A percentile compares a stretch with the other conserved stretches of the same genome.
These are phyloP conservation scores for Xiphydria camelus DNA, from an alignment of 2,888 invertebrate genomes.

Conservation along the genomic window DNA sequence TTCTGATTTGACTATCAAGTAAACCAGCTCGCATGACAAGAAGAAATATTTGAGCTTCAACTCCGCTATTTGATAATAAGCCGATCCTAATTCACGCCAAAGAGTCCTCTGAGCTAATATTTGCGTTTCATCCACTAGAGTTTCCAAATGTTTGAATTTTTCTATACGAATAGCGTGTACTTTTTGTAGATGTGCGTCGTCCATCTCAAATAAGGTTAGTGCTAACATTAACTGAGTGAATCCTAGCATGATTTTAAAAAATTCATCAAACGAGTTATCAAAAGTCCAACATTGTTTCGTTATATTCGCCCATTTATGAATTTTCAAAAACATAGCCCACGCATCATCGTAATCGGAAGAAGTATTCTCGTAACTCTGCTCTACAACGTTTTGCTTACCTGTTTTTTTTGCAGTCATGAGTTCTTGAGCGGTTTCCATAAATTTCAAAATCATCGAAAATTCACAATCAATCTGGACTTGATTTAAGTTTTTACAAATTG, in stretches of 20 bases:
- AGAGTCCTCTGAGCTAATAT: background rate
- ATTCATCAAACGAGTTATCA: too few species aligned
- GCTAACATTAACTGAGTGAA: background rate
- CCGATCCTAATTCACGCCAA: conserved; percentile 1
- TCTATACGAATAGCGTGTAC: background rate
- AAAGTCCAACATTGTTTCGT: background rate
- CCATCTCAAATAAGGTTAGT: background rate
- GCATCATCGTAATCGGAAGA: background rate
- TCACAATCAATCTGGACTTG: too few species aligned
- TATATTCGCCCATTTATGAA: background rate
- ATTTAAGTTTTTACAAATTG: too few species aligned
- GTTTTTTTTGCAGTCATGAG: too few species aligned
- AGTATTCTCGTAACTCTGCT: too few species aligned
- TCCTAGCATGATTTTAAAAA: background rate
- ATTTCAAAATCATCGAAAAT: too few species aligned
- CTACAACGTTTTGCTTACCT: too few species aligned
- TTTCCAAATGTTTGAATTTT: background rate
- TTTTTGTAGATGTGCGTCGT: background rate
- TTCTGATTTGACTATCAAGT: too few species aligned
- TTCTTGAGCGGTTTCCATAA: too few species aligned
- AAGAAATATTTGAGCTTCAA: too few species aligned
- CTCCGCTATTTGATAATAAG: background rate
- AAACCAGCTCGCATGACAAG: too few species aligned
- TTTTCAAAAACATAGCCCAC: background rate
- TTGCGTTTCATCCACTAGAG: background rate